These are phyloP conservation scores for Enteromius anoplus DNA, from an alignment of 2,797 vertebrate species.

Conservation along the genomic window DNA sequence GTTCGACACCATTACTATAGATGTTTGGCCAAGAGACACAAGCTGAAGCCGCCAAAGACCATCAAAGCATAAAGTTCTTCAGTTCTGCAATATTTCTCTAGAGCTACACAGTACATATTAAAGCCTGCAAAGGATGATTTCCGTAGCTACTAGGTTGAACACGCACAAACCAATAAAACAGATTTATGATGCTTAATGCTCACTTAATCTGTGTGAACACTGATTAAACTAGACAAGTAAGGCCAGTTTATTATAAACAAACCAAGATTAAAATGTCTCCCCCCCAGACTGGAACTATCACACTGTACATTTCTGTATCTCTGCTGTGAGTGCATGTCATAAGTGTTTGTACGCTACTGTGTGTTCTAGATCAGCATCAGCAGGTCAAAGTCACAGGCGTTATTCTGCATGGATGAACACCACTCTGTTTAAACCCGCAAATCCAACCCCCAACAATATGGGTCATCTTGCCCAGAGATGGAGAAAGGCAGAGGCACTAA, in stretches of 20 bases:
- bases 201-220: constrained; percentile 1
- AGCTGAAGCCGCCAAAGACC: neutral
- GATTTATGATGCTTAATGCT: neutral
- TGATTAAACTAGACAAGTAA: neutral
- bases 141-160: neutral
- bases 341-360: neutral
- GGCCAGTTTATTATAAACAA: neutral
- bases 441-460: constrained; percentile 48
- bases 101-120: neutral
- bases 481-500: constrained; percentile 48
- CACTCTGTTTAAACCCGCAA: constrained; percentile 54
- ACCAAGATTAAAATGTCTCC: neutral
- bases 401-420: constrained; percentile 61
- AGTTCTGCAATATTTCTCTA: neutral
- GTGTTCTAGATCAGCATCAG: constrained; percentile 58
- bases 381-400: constrained; percentile 64
- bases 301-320: constrained; percentile 1
- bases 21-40: constrained; percentile 12
- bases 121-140: neutral
- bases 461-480: constrained; percentile 54
- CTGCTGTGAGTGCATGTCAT: neutral
- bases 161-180: constrained; percentile 6
- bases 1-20: neutral
- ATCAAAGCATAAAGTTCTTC: neutral
- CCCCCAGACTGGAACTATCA: neutral